These are phyloP conservation scores for Lophotriccus pileatus DNA, from an alignment of 2,797 vertebrate species.

Conservation along the genomic window DNA sequence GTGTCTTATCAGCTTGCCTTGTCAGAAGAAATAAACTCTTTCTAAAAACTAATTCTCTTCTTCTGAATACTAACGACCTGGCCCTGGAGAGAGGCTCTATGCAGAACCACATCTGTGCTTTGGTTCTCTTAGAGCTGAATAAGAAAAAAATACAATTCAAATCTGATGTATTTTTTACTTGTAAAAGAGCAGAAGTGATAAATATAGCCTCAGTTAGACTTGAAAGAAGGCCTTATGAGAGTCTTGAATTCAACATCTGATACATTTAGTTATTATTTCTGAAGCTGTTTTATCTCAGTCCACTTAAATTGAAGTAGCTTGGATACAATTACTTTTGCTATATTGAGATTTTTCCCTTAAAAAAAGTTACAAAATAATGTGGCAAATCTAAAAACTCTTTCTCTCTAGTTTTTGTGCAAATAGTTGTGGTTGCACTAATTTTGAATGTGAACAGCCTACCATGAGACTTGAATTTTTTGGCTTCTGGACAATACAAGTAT, in stretches of 20 bases:
- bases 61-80: neutral
- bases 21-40: constrained; percentile 41
- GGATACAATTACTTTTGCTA: neutral
- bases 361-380: neutral
- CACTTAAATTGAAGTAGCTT: neutral
- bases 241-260: neutral
- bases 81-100: neutral
- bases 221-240: neutral
- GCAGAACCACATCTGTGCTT: neutral
- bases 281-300: neutral
- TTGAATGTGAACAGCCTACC: neutral
- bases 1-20: constrained; percentile 42
- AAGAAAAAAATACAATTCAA: neutral
- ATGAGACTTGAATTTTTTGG: neutral
- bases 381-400: neutral
- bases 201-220: neutral
- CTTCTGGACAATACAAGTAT: neutral
- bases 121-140: neutral
- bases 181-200: constrained; percentile 2
- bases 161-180: neutral
- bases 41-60: neutral
- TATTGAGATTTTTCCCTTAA: neutral
- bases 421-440: neutral
- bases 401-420: neutral
- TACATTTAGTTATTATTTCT: neutral